Evolutionary conservation across 2,888 invertebrate species (phyloP).

Genomic region (Arge pagana): DNA sequence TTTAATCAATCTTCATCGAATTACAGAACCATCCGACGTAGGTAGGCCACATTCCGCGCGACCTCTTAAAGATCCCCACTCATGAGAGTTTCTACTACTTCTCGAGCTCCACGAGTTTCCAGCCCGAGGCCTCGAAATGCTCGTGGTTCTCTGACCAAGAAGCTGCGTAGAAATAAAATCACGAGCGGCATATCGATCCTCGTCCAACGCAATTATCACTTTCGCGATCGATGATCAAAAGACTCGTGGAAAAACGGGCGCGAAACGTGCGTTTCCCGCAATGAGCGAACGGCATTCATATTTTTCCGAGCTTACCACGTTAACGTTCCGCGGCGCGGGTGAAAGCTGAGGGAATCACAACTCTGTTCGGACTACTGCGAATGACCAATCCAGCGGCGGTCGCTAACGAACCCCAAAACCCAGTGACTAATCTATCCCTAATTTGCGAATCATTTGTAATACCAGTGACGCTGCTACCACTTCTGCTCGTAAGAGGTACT

Average conservation of each 20-base stretch:
- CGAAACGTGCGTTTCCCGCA: no score
- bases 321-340: no score
- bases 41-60: constrained; percentile 9
- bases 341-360: background rate
- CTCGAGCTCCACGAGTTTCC: background rate
- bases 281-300: no score
- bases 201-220: no score
- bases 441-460: constrained; percentile 9
- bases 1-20: constrained; percentile 48
- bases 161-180: background rate
- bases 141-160: background rate
- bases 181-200: no score
- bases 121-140: constrained; percentile 6
- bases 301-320: no score
- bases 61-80: constrained; percentile 18
- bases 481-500: background rate
- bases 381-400: background rate
- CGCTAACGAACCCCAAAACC: constrained; percentile 2
- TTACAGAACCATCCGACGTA: constrained; percentile 35
- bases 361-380: background rate
- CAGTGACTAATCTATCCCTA: constrained; percentile 3
- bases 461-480: background rate
- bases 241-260: no score
- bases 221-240: no score
- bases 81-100: constrained; percentile 18